Evolutionary conservation across 2,888 invertebrate genomes (phyloP).

Genomic region (Leptinotarsa rubiginosa): DNA sequence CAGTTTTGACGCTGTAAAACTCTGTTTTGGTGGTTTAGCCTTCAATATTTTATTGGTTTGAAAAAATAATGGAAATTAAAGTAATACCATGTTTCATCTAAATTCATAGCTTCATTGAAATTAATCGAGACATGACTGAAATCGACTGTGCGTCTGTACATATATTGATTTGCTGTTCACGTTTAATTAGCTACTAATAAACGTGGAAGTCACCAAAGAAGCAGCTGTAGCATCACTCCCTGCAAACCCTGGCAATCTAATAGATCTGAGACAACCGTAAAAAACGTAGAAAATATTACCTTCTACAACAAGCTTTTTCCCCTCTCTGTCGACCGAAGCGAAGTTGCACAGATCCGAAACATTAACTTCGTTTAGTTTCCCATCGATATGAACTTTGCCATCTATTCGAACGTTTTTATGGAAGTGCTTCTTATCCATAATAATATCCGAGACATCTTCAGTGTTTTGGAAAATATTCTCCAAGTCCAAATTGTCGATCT

Average conservation of each 20-base stretch:
- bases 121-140: no score
- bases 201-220: no score
- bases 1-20: no score
- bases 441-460: constrained; percentile 47
- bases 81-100: no score
- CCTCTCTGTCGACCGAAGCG: constrained; percentile 50
- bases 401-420: constrained; percentile 58
- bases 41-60: no score
- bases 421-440: constrained; percentile 57
- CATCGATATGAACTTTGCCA: constrained; percentile 55
- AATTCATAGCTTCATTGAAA: no score
- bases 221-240: no score
- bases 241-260: background rate
- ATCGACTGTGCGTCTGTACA: no score
- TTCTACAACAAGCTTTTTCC: constrained; percentile 57
- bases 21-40: no score
- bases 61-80: no score
- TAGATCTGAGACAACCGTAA: constrained; percentile 18
- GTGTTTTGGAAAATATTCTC: constrained; percentile 63
- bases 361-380: constrained; percentile 51
- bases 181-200: no score
- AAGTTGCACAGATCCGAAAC: constrained; percentile 61
- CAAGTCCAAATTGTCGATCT: constrained; percentile 64
- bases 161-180: no score
- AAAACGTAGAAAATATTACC: constrained; percentile 52